Base-by-base conservation (phyloP, 2,113 vertebrate species). In the Colinus virginianus region DNA sequence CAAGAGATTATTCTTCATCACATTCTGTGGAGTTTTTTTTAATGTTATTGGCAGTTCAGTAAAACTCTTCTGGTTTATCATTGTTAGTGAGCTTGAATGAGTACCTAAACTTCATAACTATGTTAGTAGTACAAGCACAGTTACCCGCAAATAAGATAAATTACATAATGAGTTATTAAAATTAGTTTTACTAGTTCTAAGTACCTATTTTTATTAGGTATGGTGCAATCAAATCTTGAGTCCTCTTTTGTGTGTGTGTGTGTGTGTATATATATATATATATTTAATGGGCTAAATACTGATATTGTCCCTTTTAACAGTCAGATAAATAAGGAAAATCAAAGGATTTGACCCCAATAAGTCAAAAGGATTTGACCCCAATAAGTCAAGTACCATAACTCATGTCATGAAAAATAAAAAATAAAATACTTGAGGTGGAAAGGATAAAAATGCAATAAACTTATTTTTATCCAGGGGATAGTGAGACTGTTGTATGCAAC, bases 211-310 rank as follows among this genome's bases (percentile, higher is more conserved):
- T 15, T 58, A 4, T 69, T 51, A 77, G 56, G 3, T 48, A 43
- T 7, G 2, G 6, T 34, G 43, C 26, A 1, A 0, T 53, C 68
- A 68, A 1, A 26, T 1, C 16, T 76, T 64, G 64, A 1, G 4
- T 78, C 7, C 18, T 88, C 36, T 36, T 36, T 36, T 8, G 36
- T 36, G 8, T 36, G 36, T 36, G n/a, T n/a, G n/a, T n/a, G n/a
- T n/a, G n/a, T n/a, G n/a, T n/a, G n/a, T n/a, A n/a, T n/a, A n/a
- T n/a, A n/a, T n/a, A n/a, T n/a, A n/a, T n/a, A 69, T 58, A 1
- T 64, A 1, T 48, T 86, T 77, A 66, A 22, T 55, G 25, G 13
- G 1, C 3, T 69, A 12, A 36, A 58, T 22, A 23, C 4, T 36
- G 62, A 66, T 38, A 34, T 23, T 70, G 4, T 25, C 13, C 8